Evolutionary conservation across 2,888 invertebrate genomes (phyloP), one percentile per base, ranked within the genome.

Genomic region (Ochropleura plecta): DNA sequence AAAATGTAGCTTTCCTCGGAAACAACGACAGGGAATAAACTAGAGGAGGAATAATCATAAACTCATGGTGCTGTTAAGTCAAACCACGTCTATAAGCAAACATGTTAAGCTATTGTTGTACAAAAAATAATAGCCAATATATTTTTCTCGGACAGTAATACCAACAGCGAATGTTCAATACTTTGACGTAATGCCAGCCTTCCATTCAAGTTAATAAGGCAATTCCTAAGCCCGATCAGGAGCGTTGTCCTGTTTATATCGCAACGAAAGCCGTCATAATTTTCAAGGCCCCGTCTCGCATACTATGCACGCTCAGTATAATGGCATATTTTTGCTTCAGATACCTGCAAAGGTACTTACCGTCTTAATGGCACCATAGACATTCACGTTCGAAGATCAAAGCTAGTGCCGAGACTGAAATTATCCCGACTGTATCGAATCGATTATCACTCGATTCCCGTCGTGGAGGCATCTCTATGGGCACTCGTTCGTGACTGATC

Each of bases 371-470:
- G 69, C 70, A 69, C 63, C 74, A 66, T 80, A 86, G 75, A 82
- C 74, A 79, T 81, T 81, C 76, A 87, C 77, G 87, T 83, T 74
- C 70, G 68, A 79, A 82, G 81, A 88, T 87, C 85, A 88, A 87
- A 88, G 88, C 81, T 76, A 69, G 74, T 72, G 62, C 86, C 86
- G 85, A 82, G 79, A 62, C 81, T 82, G 73, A 83, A 86, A 86
- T 87, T 89, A 88, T 90, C 88, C 88, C 78, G 86, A 88, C 90
- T 92, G 91, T 90, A 87, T 85, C 93, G 89, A 93, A 93, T 93
- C 90, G 92, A 93, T 92, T 92, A 90, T 87, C 83, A 84, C 86
- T 89, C 86, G 90, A 90, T 89, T 91, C 90, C 92, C 88, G 88
- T 87, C 89, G 82, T 73, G 48, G 67, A 83, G 85, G 85, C 85